A percentile compares a stretch with the other conserved stretches of the same genome.
These are phyloP conservation scores for Allophyes oxyacanthae DNA, from an alignment of 2,888 invertebrate genomes.

Conservation along the genomic window DNA sequence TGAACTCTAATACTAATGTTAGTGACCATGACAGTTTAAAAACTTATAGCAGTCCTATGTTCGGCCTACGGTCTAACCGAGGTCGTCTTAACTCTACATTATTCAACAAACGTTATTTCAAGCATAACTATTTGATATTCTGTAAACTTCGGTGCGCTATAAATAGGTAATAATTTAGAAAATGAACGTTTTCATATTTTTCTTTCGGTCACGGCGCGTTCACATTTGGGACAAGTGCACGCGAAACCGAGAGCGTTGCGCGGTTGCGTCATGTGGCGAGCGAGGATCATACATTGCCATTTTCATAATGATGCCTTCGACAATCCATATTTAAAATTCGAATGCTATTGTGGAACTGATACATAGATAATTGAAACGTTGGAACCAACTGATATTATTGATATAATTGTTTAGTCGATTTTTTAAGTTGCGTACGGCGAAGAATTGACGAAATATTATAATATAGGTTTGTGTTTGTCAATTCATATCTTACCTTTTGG, in stretches of 20 bases:
- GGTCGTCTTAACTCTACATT: too few species aligned
- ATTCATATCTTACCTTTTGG: slow-evolving; percentile 91
- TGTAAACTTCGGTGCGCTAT: slow-evolving; percentile 57
- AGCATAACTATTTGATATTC: slow-evolving; percentile 29
- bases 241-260: slow-evolving; percentile 85
- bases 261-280: slow-evolving; percentile 70
- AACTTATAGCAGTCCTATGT: too few species aligned
- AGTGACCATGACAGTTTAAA: too few species aligned
- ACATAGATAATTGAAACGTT: slow-evolving; percentile 6
- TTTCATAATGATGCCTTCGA: slow-evolving; percentile 65
- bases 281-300: slow-evolving; percentile 75
- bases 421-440: too few species aligned
- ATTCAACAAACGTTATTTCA: slow-evolving; percentile 17
- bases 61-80: too few species aligned
- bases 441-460: too few species aligned
- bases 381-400: not conserved
- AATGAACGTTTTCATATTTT: slow-evolving; percentile 84
- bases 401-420: slow-evolving; percentile 9
- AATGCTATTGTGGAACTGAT: slow-evolving; percentile 31
- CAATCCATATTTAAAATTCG: slow-evolving; percentile 56
- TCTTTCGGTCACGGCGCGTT: slow-evolving; percentile 82
- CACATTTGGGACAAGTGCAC: slow-evolving; percentile 87
- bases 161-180: slow-evolving; percentile 73
- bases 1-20: too few species aligned
- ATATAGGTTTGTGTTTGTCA: not conserved